Percentiles rank a stretch among this genome's conserved stretches.
Conservation (phyloP, 2,113 vertebrate genomes). For the Pipa parva region DNA sequence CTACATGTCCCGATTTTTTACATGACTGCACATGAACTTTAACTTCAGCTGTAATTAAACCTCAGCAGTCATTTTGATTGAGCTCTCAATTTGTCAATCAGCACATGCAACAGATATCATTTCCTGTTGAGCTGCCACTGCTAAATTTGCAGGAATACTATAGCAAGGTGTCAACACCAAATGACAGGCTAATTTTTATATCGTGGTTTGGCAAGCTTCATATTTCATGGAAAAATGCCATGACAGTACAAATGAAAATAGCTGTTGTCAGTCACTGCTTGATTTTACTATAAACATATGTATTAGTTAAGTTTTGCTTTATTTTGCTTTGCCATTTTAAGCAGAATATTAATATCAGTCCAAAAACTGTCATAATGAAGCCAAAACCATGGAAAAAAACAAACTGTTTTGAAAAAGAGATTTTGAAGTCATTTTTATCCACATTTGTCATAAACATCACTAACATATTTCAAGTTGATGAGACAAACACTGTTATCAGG, state of each 20-base stretch:
- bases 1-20: not conserved
- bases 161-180: constrained; percentile 23
- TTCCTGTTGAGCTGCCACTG: constrained; percentile 15
- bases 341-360: too few relatives aligned
- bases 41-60: not conserved
- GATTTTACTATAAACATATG: too few relatives aligned
- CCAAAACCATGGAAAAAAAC: too few relatives aligned
- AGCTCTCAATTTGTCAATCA: constrained; percentile 20
- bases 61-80: not conserved
- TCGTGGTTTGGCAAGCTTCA: constrained; percentile 6
- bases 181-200: constrained; percentile 30
- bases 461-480: too few relatives aligned
- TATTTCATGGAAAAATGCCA: constrained; percentile 6
- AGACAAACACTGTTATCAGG: too few relatives aligned
- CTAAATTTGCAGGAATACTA: constrained; percentile 10
- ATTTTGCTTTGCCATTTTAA: too few relatives aligned
- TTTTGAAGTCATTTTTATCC: too few relatives aligned
- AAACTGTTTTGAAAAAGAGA: too few relatives aligned
- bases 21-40: constrained; percentile 1
- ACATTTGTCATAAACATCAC: too few relatives aligned
- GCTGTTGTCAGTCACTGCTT: constrained; percentile 8
- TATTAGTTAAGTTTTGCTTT: too few relatives aligned
- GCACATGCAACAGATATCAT: not conserved
- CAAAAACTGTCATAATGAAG: too few relatives aligned
- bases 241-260: constrained; percentile 4